These are phyloP conservation scores for Drosophila lacicola DNA, from an alignment of 2,888 invertebrate genomes.

Conservation along the genomic window DNA sequence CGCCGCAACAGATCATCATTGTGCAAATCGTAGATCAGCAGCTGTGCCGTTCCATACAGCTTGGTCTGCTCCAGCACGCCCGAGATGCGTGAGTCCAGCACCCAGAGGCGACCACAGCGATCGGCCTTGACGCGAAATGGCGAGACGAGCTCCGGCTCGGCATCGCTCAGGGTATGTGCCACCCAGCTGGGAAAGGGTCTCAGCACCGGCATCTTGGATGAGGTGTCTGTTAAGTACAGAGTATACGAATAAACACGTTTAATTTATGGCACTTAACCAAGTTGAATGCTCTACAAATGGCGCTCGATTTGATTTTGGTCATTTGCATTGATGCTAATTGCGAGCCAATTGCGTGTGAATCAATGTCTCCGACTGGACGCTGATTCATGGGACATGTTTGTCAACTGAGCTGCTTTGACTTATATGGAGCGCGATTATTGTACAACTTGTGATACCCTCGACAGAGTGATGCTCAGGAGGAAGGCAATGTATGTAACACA, in stretches of 20 bases:
- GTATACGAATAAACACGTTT: slow-evolving; percentile 7
- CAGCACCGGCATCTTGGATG: slow-evolving; percentile 88
- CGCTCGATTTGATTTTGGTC: slow-evolving; percentile 10
- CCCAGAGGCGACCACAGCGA: slow-evolving; percentile 91
- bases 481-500: too few species aligned
- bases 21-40: slow-evolving; percentile 90
- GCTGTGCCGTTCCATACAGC: slow-evolving; percentile 87
- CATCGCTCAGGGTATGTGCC: slow-evolving; percentile 88
- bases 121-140: slow-evolving; percentile 91
- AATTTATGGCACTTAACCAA: not conserved
- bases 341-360: slow-evolving; percentile 2
- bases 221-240: slow-evolving; percentile 87
- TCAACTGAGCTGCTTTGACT: not conserved
- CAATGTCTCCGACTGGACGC: slow-evolving; percentile 6
- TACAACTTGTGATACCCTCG: slow-evolving; percentile 2
- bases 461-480: not conserved
- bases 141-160: slow-evolving; percentile 89
- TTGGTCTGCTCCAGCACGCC: slow-evolving; percentile 87
- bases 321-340: slow-evolving; percentile 50
- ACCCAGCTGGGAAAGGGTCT: slow-evolving; percentile 93
- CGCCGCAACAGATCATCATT: slow-evolving; percentile 90
- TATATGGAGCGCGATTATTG: slow-evolving; percentile 14
- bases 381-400: slow-evolving; percentile 36
- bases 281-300: slow-evolving; percentile 39
- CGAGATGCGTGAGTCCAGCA: slow-evolving; percentile 90